These are phyloP conservation scores for Pandion haliaetus DNA, from an alignment of 2,113 vertebrate genomes.

Conservation along the genomic window DNA sequence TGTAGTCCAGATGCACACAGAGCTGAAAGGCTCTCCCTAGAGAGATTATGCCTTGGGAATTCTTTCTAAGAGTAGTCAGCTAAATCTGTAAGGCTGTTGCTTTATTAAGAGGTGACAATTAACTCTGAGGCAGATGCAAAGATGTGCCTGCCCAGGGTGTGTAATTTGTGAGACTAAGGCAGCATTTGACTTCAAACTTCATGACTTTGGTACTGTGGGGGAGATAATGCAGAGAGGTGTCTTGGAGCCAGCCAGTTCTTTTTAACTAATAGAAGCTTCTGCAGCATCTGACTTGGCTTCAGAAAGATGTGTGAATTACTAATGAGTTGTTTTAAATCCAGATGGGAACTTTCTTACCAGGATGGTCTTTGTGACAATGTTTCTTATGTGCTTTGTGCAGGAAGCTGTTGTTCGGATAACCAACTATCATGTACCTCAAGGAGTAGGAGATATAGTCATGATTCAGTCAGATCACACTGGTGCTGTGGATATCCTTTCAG, in stretches of 20 bases:
- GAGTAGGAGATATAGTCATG: conserved; percentile 80
- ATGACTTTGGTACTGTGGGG: neutral
- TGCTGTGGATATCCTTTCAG: conserved; percentile 72
- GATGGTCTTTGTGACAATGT: neutral
- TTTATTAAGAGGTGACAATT: neutral
- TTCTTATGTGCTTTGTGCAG: conserved; percentile 45
- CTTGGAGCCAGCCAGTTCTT: neutral
- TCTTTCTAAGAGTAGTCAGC: neutral
- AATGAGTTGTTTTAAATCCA: neutral
- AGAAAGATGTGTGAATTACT: neutral
- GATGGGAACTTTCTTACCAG: neutral
- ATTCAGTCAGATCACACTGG: conserved; percentile 83
- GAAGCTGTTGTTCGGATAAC: conserved; percentile 58
- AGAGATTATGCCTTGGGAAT: neutral
- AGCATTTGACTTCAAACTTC: neutral
- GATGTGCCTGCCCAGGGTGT: neutral
- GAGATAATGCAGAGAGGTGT: neutral
- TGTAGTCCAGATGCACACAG: neutral
- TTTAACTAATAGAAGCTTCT: neutral
- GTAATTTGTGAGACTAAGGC: neutral
- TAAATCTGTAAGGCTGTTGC: neutral
- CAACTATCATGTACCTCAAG: conserved; percentile 67
- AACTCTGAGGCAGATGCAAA: neutral
- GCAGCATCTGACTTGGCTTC: neutral
- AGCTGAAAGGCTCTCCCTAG: neutral